These are phyloP conservation scores for Enteromius radiatus DNA, from an alignment of 2,797 vertebrate genomes.

Conservation along the genomic window DNA sequence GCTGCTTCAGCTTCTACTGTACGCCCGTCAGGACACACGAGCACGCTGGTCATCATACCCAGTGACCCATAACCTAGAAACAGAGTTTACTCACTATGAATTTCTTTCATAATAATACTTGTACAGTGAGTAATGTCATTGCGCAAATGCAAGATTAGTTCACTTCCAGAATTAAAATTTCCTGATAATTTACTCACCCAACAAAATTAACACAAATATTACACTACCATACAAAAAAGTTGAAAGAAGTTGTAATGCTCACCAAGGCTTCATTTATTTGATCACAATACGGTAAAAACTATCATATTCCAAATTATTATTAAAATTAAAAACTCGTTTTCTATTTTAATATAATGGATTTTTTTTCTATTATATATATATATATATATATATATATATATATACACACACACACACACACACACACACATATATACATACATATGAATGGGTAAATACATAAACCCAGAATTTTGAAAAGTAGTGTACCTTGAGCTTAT, in stretches of 20 bases:
- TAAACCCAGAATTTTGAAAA: neutral
- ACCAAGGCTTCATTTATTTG: neutral
- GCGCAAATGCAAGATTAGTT: neutral
- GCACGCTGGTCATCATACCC: constrained; percentile 98
- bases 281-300: neutral
- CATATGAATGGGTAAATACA: neutral
- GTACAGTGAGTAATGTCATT: neutral
- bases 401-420: too few species aligned
- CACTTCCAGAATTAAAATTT: neutral
- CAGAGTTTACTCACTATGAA: neutral
- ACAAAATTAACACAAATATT: neutral
- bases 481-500: neutral
- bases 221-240: neutral
- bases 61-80: constrained; percentile 93
- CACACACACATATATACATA: too few species aligned
- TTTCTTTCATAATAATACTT: neutral
- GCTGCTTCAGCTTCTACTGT: constrained; percentile 97
- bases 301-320: neutral
- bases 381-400: too few species aligned
- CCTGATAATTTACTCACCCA: neutral
- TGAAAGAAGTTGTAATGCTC: neutral
- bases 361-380: too few species aligned
- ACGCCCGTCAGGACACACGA: constrained; percentile 94
- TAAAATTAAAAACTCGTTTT: neutral
- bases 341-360: neutral